Base-by-base conservation (phyloP, 2,888 invertebrate genomes). In the Eristalis intricaria region DNA sequence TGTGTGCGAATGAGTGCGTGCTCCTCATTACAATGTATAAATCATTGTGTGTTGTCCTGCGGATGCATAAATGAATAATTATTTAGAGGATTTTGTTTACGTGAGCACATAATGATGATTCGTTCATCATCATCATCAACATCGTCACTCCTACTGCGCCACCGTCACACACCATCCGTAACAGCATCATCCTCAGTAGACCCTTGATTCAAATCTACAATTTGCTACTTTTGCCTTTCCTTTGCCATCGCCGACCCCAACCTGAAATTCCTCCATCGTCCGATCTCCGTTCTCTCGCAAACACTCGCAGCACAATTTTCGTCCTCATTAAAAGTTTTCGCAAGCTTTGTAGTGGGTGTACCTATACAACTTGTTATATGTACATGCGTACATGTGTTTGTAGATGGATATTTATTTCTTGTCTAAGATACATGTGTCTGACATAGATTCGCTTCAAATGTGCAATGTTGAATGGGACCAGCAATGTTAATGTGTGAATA, bases 21-120 rank as follows among this genome's bases (percentile, higher is more conserved):
- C 81, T 75, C 68, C 74, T 75, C 74, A 81, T 81, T 75, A 81
- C 74, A 81, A 81, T 81, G 80, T 74, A 81, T 81, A 81, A 81
- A 81, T 81, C 81, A 81, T 81, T 81, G 81, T 81, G 68, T 81
- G 81, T 81, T 81, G 81, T 81, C 81, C 81, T 81, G 81, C 81
- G 81, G 69, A 81, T 81, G 81, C 81, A 81, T 81, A 81, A 81
- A 81, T 81, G 81, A 81, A 81, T 81, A 81, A 81, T 81, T 74
- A 81, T 81, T 74, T 81, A 68, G 74, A 81, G 74, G 74, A 81
- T 81, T 81, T 81, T 81, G 81, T 81, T 81, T 81, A 81, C 81
- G 81, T 81, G 74, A 81, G 81, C 81, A 81, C 81, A 81, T 81
- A 81, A 81, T 74, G 81, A 75, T 80, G 80, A 80, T 81, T 69